These are phyloP conservation scores for Brachypteracias leptosomus DNA, from an alignment of 2,113 vertebrate species.

Conservation along the genomic window DNA sequence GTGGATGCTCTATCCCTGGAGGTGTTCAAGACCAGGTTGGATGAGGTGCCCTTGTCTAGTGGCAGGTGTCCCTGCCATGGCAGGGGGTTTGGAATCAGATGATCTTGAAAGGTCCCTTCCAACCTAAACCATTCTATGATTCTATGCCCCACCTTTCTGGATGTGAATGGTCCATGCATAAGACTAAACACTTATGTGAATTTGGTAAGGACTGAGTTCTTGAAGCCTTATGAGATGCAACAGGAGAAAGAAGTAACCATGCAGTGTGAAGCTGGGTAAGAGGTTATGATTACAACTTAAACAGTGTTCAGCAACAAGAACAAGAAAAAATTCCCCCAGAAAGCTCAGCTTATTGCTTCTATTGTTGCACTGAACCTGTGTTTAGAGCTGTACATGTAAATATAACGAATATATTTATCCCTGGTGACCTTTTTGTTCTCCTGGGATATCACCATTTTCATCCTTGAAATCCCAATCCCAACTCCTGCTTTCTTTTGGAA, in stretches of 20 bases:
- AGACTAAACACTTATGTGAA: background rate
- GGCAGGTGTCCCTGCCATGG: too few species aligned
- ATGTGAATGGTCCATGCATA: background rate
- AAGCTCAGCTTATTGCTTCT: background rate
- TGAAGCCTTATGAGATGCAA: background rate
- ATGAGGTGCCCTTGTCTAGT: too few species aligned
- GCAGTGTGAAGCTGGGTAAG: background rate
- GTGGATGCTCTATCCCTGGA: too few species aligned
- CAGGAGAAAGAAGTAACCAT: background rate
- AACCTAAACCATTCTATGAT: too few species aligned
- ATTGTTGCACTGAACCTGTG: background rate
- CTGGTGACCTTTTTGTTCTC: background rate
- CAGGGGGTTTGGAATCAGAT: too few species aligned
- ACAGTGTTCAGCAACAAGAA: background rate
- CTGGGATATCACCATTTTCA: background rate
- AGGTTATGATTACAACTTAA: background rate
- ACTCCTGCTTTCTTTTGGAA: background rate
- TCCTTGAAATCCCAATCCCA: background rate
- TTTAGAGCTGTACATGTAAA: background rate
- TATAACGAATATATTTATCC: background rate
- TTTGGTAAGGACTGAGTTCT: background rate
- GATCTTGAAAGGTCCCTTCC: too few species aligned
- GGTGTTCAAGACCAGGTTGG: too few species aligned
- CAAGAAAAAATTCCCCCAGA: background rate
- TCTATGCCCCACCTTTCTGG: background rate